Evolutionary conservation across 2,113 vertebrate genomes (phyloP), one percentile per base, ranked within the genome.

Genomic region (Psephotus haematonotus): DNA sequence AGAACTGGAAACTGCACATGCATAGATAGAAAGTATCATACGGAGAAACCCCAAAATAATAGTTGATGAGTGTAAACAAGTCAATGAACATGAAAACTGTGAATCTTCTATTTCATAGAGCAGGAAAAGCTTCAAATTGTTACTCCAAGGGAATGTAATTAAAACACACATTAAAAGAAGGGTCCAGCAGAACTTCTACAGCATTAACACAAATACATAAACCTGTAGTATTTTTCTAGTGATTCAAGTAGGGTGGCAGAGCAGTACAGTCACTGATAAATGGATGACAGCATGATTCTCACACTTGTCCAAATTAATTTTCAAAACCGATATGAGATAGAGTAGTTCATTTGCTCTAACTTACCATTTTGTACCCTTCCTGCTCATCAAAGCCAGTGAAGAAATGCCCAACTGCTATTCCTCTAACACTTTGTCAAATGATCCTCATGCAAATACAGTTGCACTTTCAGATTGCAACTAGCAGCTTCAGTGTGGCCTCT

Each of bases 301-400:
- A 33, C 22, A 39, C 5, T 25, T 7, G 10, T 60, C 24, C 52
- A 28, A 33, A 33, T 33, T 49, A 0, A 9, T 69, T 68, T 85
- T 65, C n/a, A 76, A 60, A 90, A 55, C 28, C 8, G 6, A 82
- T 64, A 55, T 27, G 2, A 43, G 25, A 29, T 22, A 68, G 2
- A 50, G 13, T 35, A 59, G 13, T 22, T 75, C 52, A 69, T 9
- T 76, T 77, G 11, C 50, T 71, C 37, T 47, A 37, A 55, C n/a
- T 25, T 18, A 25, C 17, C 10, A 17, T 11, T 82, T 71, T 69
- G 43, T n/a, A 39, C 24, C 27, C 41, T 70, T 52, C 33, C 57
- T 63, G 59, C 23, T 44, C 5, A 33, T 13, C 0, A 0, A 43
- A 79, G 29, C 2, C 15, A 31, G 15, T 5, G 4, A 79, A 50